Conservation (phyloP, 2,797 vertebrate genomes). For the Lerista edwardsae region DNA sequence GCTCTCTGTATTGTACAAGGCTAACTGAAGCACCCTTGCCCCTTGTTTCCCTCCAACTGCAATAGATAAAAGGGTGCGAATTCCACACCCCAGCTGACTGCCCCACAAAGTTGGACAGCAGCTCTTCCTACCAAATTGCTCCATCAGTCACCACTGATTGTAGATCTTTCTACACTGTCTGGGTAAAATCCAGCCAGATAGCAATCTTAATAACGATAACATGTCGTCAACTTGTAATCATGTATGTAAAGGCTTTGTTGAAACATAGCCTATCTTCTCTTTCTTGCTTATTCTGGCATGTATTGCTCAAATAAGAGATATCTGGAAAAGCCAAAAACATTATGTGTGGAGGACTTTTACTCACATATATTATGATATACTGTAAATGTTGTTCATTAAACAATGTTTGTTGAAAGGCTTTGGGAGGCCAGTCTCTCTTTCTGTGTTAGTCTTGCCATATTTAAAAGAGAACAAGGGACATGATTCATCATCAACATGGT, state of each 20-base stretch:
- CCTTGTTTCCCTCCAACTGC: too few species aligned
- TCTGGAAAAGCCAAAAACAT: not conserved
- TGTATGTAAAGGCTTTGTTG: not conserved
- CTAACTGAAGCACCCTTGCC: not conserved
- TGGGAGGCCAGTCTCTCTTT: not conserved
- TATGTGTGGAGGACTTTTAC: not conserved
- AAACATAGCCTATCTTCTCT: not conserved
- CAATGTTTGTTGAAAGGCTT: not conserved
- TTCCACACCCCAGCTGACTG: not conserved
- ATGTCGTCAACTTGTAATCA: not conserved
- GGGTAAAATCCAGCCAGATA: not conserved
- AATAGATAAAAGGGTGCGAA: not conserved
- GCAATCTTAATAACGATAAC: too few species aligned
- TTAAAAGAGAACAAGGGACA: constrained; percentile 3
- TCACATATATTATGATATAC: not conserved
- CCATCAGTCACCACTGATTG: not conserved
- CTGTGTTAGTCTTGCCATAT: not conserved
- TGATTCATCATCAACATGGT: not conserved
- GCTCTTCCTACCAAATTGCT: not conserved
- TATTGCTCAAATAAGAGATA: not conserved
- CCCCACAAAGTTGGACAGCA: not conserved
- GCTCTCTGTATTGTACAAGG: not conserved
- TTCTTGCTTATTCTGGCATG: not conserved
- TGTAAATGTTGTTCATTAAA: constrained; percentile 36
- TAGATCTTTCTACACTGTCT: not conserved